Percentiles rank a stretch among this genome's conserved stretches.
Evolutionary conservation across 2,888 invertebrate species (phyloP).

Genomic region (Megalurothrips usitatus): DNA sequence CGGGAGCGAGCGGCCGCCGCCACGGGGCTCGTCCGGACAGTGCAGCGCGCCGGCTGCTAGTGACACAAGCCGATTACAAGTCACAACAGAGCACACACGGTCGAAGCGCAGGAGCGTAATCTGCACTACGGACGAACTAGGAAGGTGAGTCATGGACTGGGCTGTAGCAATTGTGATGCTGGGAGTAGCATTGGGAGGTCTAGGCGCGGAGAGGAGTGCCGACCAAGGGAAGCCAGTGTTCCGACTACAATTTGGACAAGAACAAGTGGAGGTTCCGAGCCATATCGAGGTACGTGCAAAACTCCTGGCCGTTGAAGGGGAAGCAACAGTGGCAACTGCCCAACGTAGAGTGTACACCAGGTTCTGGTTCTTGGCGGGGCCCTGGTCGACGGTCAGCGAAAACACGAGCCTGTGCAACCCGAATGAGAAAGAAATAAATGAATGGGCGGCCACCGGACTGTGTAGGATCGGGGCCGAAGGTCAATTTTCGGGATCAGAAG

Average conservation of each 20-base stretch:
- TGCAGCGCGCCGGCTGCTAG: background rate
- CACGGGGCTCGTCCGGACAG: too few species aligned
- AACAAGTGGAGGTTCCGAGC: background rate
- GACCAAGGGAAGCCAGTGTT: background rate
- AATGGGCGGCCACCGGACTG: background rate
- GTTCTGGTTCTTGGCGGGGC: background rate
- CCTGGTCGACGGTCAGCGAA: background rate
- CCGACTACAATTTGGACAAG: background rate
- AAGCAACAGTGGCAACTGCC: background rate
- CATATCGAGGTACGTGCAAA: background rate
- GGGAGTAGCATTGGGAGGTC: background rate
- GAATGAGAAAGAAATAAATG: background rate
- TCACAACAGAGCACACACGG: background rate
- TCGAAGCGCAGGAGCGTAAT: too few species aligned
- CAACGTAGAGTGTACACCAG: background rate
- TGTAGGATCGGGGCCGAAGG: background rate
- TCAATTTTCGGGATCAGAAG: background rate
- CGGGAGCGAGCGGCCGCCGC: too few species aligned
- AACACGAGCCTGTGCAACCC: background rate
- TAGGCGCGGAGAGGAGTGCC: too few species aligned
- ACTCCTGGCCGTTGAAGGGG: background rate
- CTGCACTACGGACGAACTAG: background rate
- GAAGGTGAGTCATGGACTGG: background rate
- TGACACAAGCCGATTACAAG: background rate
- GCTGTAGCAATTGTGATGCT: background rate